Evolutionary conservation across 1,140 invertebrate species (phyloP), one percentile per base, ranked within the genome.

Genomic region (Lordiphosa mommai): DNA sequence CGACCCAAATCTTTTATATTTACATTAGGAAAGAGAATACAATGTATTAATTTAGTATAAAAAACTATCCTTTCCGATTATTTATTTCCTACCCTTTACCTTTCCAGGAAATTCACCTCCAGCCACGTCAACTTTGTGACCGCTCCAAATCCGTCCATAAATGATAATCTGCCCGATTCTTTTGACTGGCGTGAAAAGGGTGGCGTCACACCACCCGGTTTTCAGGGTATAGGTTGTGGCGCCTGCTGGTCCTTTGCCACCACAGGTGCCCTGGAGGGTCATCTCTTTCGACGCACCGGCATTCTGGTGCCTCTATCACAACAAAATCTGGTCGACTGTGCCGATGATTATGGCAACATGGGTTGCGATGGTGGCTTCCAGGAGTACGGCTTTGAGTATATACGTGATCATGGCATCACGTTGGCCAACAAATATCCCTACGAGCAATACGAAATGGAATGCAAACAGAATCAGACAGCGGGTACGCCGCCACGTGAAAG

Each of bases 351-450:
- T 48, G 91, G 92, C 3, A 94, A 93, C 84, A 61, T 89, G 34
- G 95, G 94, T 0, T 96, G 95, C 72, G 86, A 91, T 20, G 94
- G 94, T 34, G 94, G 94, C 7, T 88, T 92, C 2, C 91, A 94
- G 89, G 90, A 93, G 56, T 86, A 89, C 9, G 92, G 92, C 1
- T 94, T 93, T 72, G 89, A 92, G 56, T 96, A 95, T 77, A 91
- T 96, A 46, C 79, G 87, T 44, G 88, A 90, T 34, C 90, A 91
- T 63, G 92, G 93, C 10, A 90, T 94, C 20, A 91, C 93, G 56
- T 89, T 90, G 67, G 93, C 92, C 85, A 71, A 90, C 61, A 86
- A 88, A 37, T 91, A 94, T 89, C 91, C 90, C 12, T 91, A 90
- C 80, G 74, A 82, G 61, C 73, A 89, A 82, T 59, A 73, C 69